Evolutionary conservation across 2,797 vertebrate genomes (phyloP).

Genomic region (Aphelocoma californica): DNA sequence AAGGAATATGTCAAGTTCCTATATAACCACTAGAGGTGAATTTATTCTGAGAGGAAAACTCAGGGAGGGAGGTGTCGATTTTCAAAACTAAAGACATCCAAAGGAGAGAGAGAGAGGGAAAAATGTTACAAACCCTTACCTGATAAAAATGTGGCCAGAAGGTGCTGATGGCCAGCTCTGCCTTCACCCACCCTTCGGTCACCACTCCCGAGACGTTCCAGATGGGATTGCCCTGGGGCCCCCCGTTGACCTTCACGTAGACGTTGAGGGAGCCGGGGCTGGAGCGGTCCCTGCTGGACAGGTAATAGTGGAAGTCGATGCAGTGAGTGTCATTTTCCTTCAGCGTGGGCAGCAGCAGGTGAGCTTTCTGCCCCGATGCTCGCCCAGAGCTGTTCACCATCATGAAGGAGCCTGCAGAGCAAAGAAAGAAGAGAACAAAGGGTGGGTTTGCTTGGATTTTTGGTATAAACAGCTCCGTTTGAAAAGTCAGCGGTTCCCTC

Average conservation of each 20-base stretch:
- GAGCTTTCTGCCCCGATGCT: conserved; percentile 93
- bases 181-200: conserved; percentile 94
- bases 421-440: background rate
- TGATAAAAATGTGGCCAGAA: conserved; percentile 99
- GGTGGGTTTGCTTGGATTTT: background rate
- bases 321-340: conserved; percentile 98
- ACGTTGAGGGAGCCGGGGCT: conserved; percentile 92
- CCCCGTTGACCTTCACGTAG: conserved; percentile 94
- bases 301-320: conserved; percentile 95
- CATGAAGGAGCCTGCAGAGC: conserved; percentile 91
- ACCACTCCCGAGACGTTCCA: conserved; percentile 92
- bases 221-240: conserved; percentile 92
- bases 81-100: background rate
- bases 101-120: background rate
- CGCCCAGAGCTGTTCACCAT: conserved; percentile 93
- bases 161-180: conserved; percentile 94
- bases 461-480: background rate
- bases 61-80: rapidly evolving
- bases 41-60: background rate
- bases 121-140: conserved; percentile 69
- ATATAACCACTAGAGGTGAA: rapidly evolving
- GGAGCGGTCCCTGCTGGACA: conserved; percentile 88
- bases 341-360: conserved; percentile 89
- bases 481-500: background rate
- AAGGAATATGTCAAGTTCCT: background rate